phyloP scores from a whole-genome alignment of 1,140 invertebrate genomes.

The Portunus trituberculatus region DNA sequence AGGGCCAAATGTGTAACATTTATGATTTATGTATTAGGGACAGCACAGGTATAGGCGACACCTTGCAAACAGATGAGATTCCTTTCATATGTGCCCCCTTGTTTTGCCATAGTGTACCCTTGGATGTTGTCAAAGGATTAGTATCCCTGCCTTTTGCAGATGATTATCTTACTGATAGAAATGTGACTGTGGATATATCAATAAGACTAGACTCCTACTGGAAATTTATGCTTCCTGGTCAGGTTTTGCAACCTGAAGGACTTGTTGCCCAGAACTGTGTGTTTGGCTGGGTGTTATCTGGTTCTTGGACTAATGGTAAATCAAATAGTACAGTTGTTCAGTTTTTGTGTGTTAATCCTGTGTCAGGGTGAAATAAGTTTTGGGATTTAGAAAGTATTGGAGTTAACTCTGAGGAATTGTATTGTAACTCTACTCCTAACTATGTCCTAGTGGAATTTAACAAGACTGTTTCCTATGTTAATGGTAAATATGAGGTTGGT shows the following conservation, averaged over 20 bases:
- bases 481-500: slow-evolving; percentile 31
- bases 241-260: background rate
- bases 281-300: slow-evolving; percentile 39
- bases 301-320: background rate
- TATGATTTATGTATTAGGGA: too few relatives aligned
- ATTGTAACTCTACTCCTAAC: background rate
- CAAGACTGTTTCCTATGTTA: background rate
- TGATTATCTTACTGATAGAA: background rate
- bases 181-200: background rate
- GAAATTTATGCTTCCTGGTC: background rate
- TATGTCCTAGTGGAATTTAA: background rate
- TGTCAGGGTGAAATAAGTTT: background rate
- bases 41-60: background rate
- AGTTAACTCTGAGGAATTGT: background rate
- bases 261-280: background rate
- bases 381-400: slow-evolving; percentile 49
- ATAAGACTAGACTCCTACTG: background rate
- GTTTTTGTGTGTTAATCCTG: background rate
- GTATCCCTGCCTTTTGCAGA: background rate
- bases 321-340: background rate
- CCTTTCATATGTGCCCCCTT: background rate
- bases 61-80: background rate
- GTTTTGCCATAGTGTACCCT: background rate
- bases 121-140: background rate
- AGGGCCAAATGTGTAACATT: slow-evolving; percentile 24